Base-by-base conservation (phyloP, 2,888 invertebrate genomes). In the Macaria liturata region DNA sequence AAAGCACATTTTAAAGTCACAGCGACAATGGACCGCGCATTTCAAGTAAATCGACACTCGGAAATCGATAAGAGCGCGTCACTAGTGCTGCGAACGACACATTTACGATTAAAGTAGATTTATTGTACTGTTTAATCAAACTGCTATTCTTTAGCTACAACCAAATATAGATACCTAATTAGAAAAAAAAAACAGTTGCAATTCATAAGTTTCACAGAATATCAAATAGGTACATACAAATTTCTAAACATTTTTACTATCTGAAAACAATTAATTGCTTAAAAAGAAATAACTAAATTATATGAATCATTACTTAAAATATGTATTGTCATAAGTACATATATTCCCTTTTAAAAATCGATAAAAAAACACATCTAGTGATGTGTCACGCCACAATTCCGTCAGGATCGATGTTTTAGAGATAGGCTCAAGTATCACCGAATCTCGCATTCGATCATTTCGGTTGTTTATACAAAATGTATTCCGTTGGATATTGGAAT, bases 401-500 rank as follows among this genome's bases (percentile, higher is more conserved):
- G 51, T 45, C 45, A 54, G 53, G 53, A 58, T 59, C 55, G 50
- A 59, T 61, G 65, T 64, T 49, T 57, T 50, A 62, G 60, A 61
- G 61, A 66, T 68, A 51, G 42, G 8, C 42, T 4, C 42, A 4
- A 37, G 59, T 64, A 63, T 64, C 61, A 54, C 69, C 66, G 69
- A 65, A 67, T 65, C 70, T 65, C 71, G 74, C 70, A 74, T 82
- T 84, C 82, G 76, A 84, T 88, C 82, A 88, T 86, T 86, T 86
- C 71, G 75, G 78, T 83, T 80, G 76, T 85, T 81, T 80, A 82
- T 84, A 78, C 68, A 75, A 79, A 84, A 84, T 88, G 84, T 89
- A 89, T 90, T 87, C 83, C 77, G 76, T 79, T 79, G 81, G 76
- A 87, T 87, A 86, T 87, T 84, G 84, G 88, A 90, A 91, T 91